A percentile compares a stretch with the other conserved stretches of the same genome.
Evolutionary conservation across 2,888 invertebrate genomes (phyloP).

Genomic region (Graphium colonna): DNA sequence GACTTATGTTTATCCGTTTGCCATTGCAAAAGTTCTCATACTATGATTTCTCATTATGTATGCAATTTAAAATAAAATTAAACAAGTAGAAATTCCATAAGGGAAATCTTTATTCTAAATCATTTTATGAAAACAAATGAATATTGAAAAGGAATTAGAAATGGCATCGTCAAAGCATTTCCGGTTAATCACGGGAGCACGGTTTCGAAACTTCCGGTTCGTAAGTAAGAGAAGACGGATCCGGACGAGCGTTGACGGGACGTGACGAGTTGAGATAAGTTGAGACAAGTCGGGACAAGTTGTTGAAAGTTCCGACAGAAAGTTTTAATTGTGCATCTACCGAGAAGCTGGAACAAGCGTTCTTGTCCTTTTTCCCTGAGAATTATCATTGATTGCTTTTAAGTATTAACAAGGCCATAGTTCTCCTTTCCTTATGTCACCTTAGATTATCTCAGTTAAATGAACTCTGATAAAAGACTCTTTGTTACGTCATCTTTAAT

Average conservation of each 20-base stretch:
- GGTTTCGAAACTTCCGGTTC: neutral
- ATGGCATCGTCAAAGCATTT: conserved; percentile 19
- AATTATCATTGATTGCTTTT: conserved; percentile 1
- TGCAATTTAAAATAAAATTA: too few species aligned
- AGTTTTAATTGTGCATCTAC: conserved; percentile 20
- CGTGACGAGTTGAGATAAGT: neutral
- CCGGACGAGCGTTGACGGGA: neutral
- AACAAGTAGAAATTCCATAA: too few species aligned
- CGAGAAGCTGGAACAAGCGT: neutral
- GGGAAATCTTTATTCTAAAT: too few species aligned
- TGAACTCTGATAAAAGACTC: too few species aligned
- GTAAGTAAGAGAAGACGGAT: neutral
- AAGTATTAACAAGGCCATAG: conserved; percentile 12
- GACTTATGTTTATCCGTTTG: too few species aligned
- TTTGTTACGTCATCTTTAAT: too few species aligned
- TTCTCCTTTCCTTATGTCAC: neutral
- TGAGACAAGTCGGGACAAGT: conserved; percentile 1
- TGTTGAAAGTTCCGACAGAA: conserved; percentile 14
- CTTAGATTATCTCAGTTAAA: neutral
- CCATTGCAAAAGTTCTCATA: too few species aligned
- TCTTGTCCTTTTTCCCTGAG: neutral
- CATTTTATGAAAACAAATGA: too few species aligned
- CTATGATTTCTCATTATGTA: too few species aligned
- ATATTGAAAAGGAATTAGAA: too few species aligned
- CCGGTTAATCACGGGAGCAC: neutral